Evolutionary conservation across 2,888 invertebrate genomes (phyloP).

Genomic region (Mimachlamys varia): DNA sequence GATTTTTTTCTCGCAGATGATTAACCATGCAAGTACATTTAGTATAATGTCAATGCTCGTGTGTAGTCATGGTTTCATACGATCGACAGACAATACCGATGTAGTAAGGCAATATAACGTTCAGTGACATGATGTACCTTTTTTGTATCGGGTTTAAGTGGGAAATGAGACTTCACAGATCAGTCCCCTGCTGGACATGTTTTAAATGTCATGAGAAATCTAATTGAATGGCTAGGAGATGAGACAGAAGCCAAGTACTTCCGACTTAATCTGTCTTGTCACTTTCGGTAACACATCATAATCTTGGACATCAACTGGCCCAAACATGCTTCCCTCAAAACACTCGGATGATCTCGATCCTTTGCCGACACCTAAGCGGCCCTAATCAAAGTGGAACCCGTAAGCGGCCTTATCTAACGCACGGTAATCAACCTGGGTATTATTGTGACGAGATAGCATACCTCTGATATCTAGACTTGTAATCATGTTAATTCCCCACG

Average conservation of each 20-base stretch:
- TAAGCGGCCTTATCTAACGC: conserved; percentile 17
- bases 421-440: background rate
- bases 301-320: background rate
- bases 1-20: background rate
- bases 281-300: conserved; percentile 25
- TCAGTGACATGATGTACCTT: background rate
- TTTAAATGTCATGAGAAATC: conserved; percentile 7
- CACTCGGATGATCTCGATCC: conserved; percentile 5
- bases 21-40: background rate
- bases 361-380: conserved; percentile 1
- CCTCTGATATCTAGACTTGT: background rate
- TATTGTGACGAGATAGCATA: conserved; percentile 26
- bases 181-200: conserved; percentile 5
- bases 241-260: conserved; percentile 13
- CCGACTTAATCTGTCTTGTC: conserved; percentile 7
- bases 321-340: conserved; percentile 26
- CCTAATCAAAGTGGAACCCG: conserved; percentile 27
- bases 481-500: conserved; percentile 12
- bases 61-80: conserved; percentile 8
- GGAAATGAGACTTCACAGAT: background rate
- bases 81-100: background rate
- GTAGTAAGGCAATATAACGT: conserved; percentile 4
- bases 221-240: background rate
- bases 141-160: conserved; percentile 2
- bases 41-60: background rate